Base-by-base conservation (phyloP, 2,888 invertebrate genomes). In the Parapristionchus giblindavisi region DNA sequence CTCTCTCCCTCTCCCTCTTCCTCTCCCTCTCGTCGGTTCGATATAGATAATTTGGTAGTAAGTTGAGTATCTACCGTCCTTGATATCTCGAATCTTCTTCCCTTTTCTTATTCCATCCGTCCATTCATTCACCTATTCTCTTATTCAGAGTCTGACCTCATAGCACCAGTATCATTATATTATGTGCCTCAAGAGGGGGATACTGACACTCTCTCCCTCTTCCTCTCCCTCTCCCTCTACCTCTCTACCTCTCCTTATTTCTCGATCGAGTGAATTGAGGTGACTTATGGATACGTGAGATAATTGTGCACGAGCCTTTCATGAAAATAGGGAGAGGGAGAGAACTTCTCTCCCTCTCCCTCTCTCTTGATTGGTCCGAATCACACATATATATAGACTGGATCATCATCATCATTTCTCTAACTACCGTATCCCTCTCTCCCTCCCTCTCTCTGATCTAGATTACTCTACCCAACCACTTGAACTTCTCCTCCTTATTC, bases 211-310 rank as follows among this genome's bases (percentile, higher is more conserved):
- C 54, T 27, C 27, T 38, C 29, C 6, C 54, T n/a, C 68, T 38
- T 36, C 68, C 40, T 38, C 29, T 43, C 52, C 11, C 5, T 17
- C 66, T 48, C 58, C 29, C 40, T 58, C 21, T 58, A 32, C 58
- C 43, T 71, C 27, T 43, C 71, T 38, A 38, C 38, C 58, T 71
- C 71, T 71, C 71, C 32, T 43, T 58, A 24, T 29, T 32, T 36
- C 36, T 27, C 24, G 1, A 3, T 5, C 43, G 38, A 36, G 40
- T 40, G 70, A 71, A 71, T 71, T 56, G 70, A 71, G 70, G 70
- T 71, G 70, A 71, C 70, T 71, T 71, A 71, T 71, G 70, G 65
- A 65, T 65, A 43, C 54, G 70, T 56, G 56, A 71, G 70, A 71
- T 71, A 71, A 71, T 71, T 71, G 70, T 40, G 70, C 56, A 21